Conservation (phyloP, 2,797 vertebrate genomes). For the Danionella dracula region DNA sequence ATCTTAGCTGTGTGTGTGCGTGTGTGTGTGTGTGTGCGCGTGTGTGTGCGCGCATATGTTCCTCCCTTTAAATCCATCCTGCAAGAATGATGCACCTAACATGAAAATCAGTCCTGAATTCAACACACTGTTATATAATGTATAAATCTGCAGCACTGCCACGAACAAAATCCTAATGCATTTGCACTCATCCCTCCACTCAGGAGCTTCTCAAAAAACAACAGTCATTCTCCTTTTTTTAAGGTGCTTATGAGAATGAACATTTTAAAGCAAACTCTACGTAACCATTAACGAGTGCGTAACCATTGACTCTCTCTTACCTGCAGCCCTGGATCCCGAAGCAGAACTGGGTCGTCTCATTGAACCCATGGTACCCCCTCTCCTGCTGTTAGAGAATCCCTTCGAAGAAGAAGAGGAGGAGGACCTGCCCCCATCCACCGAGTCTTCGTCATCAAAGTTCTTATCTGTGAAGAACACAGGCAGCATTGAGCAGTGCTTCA, state of each 20-base stretch:
- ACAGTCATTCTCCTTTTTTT: not conserved
- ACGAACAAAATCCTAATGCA: not conserved
- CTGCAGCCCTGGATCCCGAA: conserved; percentile 73
- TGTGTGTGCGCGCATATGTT: not conserved
- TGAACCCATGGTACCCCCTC: conserved; percentile 70
- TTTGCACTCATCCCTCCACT: not conserved
- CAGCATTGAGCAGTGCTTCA: not conserved
- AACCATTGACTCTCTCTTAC: conserved; percentile 59
- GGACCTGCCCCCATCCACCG: conserved; percentile 92
- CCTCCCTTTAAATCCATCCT: not conserved
- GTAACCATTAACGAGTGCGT: no score
- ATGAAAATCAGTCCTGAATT: not conserved
- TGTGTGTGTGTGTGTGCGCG: not conserved
- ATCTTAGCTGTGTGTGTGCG: not conserved
- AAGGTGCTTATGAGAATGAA: not conserved
- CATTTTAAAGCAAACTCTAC: no score
- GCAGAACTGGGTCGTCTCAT: conserved; percentile 79
- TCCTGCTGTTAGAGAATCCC: conserved; percentile 76
- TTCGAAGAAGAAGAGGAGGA: conserved; percentile 93
- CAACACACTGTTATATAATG: not conserved
- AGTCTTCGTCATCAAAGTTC: conserved; percentile 98
- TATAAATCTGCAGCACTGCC: not conserved
- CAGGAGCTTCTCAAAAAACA: not conserved
- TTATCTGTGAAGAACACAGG: conserved; percentile 76
- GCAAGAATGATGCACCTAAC: not conserved